Conservation (phyloP, 2,888 invertebrate species). For the Eugnorisma glareosa region DNA sequence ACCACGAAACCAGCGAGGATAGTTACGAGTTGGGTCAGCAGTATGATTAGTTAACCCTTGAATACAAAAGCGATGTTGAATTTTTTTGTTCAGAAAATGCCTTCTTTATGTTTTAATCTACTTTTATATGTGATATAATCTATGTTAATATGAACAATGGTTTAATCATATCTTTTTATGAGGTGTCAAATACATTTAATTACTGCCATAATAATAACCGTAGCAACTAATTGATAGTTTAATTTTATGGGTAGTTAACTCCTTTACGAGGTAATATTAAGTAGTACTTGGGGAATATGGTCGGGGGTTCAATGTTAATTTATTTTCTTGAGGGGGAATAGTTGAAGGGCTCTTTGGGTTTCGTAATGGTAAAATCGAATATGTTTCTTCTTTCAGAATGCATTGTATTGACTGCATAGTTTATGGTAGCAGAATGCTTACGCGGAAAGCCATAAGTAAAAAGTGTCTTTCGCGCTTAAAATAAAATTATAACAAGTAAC, state of each 20-base stretch:
- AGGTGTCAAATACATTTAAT: conserved; percentile 43
- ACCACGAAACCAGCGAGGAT: too few species aligned
- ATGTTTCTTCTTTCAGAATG: not conserved
- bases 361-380: not conserved
- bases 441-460: too few species aligned
- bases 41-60: too few species aligned
- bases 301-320: conserved; percentile 2
- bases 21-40: too few species aligned
- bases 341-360: not conserved
- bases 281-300: conserved; percentile 18
- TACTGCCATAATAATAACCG: conserved; percentile 26
- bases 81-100: not conserved
- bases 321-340: conserved; percentile 14
- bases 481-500: too few species aligned
- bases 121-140: not conserved
- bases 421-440: not conserved
- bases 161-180: conserved; percentile 38
- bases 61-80: too few species aligned
- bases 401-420: not conserved
- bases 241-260: conserved; percentile 47
- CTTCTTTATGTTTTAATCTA: not conserved
- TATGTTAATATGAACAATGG: conserved; percentile 3
- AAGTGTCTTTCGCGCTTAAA: too few species aligned
- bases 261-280: conserved; percentile 43
- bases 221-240: conserved; percentile 48